Evolutionary conservation across 2,797 vertebrate genomes (phyloP), one percentile per base, ranked within the genome.

Genomic region (Thunnus albacares): DNA sequence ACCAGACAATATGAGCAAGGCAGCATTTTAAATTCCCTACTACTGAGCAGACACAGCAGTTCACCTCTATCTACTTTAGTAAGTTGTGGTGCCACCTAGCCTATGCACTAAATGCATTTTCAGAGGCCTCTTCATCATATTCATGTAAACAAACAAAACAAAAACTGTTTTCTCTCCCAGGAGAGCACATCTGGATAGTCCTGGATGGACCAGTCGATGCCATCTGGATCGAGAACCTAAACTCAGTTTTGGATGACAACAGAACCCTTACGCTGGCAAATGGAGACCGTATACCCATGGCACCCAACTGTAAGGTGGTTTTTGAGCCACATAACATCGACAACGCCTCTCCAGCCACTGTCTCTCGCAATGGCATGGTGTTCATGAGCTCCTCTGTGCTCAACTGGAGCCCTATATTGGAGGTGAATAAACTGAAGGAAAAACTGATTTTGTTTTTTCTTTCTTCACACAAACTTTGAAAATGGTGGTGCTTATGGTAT

Each of bases 201-300:
- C 94, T 99, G 79, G 98, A 99, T 91, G 98, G 98, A 63, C 98
- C 98, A 8, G 97, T 99, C 3, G 98, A 99, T 80, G 98, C 98
- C 56, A 98, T 99, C 90, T 99, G 98, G 98, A 99, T 99, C 82
- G 98, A 99, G 92, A 99, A 99, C 82, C 95, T 99, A 26, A 99
- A 99, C 93, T 99, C 98, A 0, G 98, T 99, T 75, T 93, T 99
- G 90, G 98, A 99, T 67, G 98, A 99, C 91, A 99, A 99, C 89
- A 97, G 93, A 94, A 99, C 97, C 6, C 95, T 99, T 7, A 99
- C 98, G 0, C 90, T 99, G 62, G 98, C 98, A 33, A 99, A 99
- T 1, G 98, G 98, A 1, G 98, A 99, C 86, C 97, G 98, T 15
- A 99, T 99, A 87, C 97, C 98, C 30, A 99, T 99, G 98, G 97